phyloP scores from a whole-genome alignment of 2,797 vertebrate species.

The Sebastes kiyomatsui region DNA sequence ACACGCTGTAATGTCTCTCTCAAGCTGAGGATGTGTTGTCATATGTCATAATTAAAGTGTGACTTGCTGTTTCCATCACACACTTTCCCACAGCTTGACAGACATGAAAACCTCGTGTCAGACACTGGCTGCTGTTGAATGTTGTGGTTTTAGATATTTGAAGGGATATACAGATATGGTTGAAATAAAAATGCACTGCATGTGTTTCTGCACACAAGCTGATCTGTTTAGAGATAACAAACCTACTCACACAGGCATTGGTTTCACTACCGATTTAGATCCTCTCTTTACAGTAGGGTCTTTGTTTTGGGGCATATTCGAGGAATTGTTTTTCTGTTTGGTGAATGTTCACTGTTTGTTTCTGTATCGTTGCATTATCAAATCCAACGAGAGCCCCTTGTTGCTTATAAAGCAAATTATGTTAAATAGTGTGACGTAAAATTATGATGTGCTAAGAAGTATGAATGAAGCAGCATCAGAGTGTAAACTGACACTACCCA shows the following conservation, averaged over 20 bases:
- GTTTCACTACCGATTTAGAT: slow-evolving; percentile 11
- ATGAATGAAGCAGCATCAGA: not conserved
- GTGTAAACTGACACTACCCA: not conserved
- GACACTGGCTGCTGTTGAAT: slow-evolving; percentile 31
- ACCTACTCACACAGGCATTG: not conserved
- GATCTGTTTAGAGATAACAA: slow-evolving; percentile 5
- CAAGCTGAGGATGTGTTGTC: not conserved
- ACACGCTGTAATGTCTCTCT: not conserved
- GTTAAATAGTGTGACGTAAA: not conserved
- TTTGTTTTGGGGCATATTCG: not conserved
- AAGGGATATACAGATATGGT: not conserved
- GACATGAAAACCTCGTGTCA: slow-evolving; percentile 48
- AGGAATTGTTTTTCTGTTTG: not conserved
- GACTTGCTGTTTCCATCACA: slow-evolving; percentile 15
- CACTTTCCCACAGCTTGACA: slow-evolving; percentile 36
- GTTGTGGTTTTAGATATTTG: slow-evolving; percentile 46
- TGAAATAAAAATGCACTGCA: slow-evolving; percentile 17
- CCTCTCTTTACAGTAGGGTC: not conserved
- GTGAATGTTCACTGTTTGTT: not conserved
- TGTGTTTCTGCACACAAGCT: slow-evolving; percentile 1
- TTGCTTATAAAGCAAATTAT: not conserved
- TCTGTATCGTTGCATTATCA: not conserved
- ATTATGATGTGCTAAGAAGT: not conserved
- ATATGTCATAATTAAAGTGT: not conserved
- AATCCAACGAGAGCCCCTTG: not conserved